Evolutionary conservation across 2,113 vertebrate species (phyloP), one percentile per base, ranked within the genome.

Genomic region (Chaetops frenatus): DNA sequence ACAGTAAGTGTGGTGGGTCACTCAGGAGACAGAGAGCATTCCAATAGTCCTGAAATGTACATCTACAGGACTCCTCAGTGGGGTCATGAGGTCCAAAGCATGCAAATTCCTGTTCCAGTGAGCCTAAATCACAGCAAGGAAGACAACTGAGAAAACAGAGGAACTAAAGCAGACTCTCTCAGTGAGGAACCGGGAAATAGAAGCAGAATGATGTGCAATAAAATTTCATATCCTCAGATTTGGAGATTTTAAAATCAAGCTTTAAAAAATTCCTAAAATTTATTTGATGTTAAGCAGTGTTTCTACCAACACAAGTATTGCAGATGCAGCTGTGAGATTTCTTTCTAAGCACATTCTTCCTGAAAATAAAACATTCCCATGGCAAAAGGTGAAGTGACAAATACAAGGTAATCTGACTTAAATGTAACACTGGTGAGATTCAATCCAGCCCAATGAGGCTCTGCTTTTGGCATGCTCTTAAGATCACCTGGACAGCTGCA

Each of bases 1-100:
- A 3, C 2, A 40, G 7, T 14, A n/a, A 72, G 28, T 7, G 2
- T 13, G 14, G 4, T 27, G 42, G 8, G 9, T 31, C 5, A 0
- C 54, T 25, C 3, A 1, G 15, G 0, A 53, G 15, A 50, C 10
- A 21, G 21, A 48, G 29, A 80, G 29, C 9, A 14, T 33, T 76
- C 31, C 47, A n/a, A n/a, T n/a, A 79, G 36, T 16, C 47, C 60
- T 28, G 60, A 31, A 64, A 64, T 17, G 10, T 10, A 11, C 18
- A 28, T 7, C 8, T 16, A n/a, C 24, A 28, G 47, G 24, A 51
- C 12, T n/a, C n/a, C n/a, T 62, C 40, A 23, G 4, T 27, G 16
- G 4, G 27, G 25, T 23, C 27, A 33, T 42, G 11, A 84, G 17
- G 12, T 31, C 29, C 35, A 47, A 13, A 90, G 42, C 27, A 65